Evolutionary conservation across 2,888 invertebrate genomes (phyloP), one percentile per base, ranked within the genome.

Genomic region (Tenthredo notha): DNA sequence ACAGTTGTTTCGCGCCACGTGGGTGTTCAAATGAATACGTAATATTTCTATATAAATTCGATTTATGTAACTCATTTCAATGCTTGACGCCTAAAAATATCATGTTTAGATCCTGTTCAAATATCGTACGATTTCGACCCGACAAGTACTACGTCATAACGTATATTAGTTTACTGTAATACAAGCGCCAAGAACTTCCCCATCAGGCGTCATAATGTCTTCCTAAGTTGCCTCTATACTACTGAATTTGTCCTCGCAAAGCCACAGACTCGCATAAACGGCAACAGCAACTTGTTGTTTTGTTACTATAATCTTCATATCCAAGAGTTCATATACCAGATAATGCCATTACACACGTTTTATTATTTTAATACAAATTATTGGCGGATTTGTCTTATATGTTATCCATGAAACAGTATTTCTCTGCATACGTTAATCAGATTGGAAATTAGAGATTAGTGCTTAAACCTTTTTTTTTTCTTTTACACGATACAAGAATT

Each of bases 11-110:
- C 61, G n/a, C 80, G 40, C 37, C 40, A 43, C 82, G 82, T 83
- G 67, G 82, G 82, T 67, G 82, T 83, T 43, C n/a, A 47, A 83
- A n/a, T n/a, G 67, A 67, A 65, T 47, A 47, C 82, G 65, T 83
- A 43, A 83, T 83, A 65, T 67, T 67, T 4, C 67, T 80, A 15
- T 37, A 67, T 82, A 33, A 75, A 75, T 33, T 58, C 29, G 18
- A 29, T 61, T 61, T 61, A 65, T 80, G 21, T 61, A 61, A 80
- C 58, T 21, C 37, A 15, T 80, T 54, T 77, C 72, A 74, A 77
- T 54, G 29, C 54, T n/a, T 3, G n/a, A n/a, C 29, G 7, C 15
- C 77, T 80, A 10, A 65, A 80, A 80, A 58, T 80, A 65, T 61
- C 61, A 21, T 21, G 77, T 33, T 40, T 61, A 67, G 29, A 83